These are phyloP conservation scores for Eupithecia subumbrata DNA, from an alignment of 2,888 invertebrate genomes.

Conservation along the genomic window DNA sequence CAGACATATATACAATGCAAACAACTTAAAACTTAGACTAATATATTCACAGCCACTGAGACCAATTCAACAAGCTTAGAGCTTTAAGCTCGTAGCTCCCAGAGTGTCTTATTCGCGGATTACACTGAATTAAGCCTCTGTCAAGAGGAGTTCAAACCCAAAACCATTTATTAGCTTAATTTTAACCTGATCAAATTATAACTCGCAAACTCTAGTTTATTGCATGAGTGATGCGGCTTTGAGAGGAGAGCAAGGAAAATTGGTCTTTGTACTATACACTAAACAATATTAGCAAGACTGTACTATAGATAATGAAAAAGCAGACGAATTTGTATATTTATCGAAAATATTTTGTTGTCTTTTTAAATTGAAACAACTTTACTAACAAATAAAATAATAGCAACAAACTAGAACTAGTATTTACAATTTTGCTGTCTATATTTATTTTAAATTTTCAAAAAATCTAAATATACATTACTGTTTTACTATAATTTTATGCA, in stretches of 20 bases:
- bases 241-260: not conserved
- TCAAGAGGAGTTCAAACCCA: slow-evolving; percentile 18
- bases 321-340: too few species aligned
- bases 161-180: slow-evolving; percentile 21
- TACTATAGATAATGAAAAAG: too few species aligned
- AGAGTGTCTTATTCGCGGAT: slow-evolving; percentile 16
- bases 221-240: not conserved
- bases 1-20: not conserved
- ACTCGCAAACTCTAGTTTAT: slow-evolving; percentile 25
- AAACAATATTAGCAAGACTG: not conserved
- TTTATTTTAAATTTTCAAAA: too few species aligned
- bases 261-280: not conserved
- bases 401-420: too few species aligned
- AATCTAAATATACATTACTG: too few species aligned
- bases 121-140: slow-evolving; percentile 22
- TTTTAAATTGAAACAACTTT: too few species aligned
- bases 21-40: not conserved
- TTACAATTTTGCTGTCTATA: too few species aligned
- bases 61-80: slow-evolving; percentile 19
- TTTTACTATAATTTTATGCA: too few species aligned
- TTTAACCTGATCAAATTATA: slow-evolving; percentile 26
- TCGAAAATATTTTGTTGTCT: too few species aligned
- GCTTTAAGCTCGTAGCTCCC: slow-evolving; percentile 19
- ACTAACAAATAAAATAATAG: too few species aligned
- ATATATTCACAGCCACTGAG: not conserved